Base-by-base conservation (phyloP, 2,888 invertebrate genomes). In the Serripes groenlandicus region DNA sequence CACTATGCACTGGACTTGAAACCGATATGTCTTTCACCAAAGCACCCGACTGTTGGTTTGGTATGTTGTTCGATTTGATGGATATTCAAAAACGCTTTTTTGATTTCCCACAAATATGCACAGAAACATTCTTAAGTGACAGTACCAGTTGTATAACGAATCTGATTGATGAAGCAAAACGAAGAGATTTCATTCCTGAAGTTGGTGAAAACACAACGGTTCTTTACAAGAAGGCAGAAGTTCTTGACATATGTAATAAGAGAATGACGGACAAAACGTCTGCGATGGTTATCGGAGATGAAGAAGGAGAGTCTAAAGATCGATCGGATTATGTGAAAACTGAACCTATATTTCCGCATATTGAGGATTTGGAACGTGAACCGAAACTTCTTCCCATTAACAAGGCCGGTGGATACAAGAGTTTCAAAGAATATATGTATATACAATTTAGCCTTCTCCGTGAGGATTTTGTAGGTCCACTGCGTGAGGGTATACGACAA, bases 401-500 rank as follows among this genome's bases (percentile, higher is more conserved):
- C 71, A 93, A 96, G 1, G 94, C 96, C 71, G 97, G 97, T 28
- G 95, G 95, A 0, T 97, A 97, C 92, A 91, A 95, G 1, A 95
- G 95, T 91, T 96, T 0, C 95, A 58, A 96, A 66, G 96, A 97
- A 91, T 98, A 98, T 92, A 95, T 98, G 28, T 97, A 97, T 89
- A 95, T 91, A 2, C 98, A 98, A 89, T 97, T 97, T 91, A 96
- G 97, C 42, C 95, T 98, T 52, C 92, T 98, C 66, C 95, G 97
- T 35, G 97, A 98, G 95, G 98, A 98, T 94, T 97, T 97, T 92
- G 95, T 97, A 37, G 95, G 96, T 26, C 97, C 97, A 0, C 93
- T 98, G 30, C 94, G 97, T 42, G 96, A 96, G 89, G 97, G 97
- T 79, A 96, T 97, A 92, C 92, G 93, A 86, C 95, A 95, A 90